phyloP scores from a whole-genome alignment of 2,797 vertebrate species.

The Sebastes variabilis region DNA sequence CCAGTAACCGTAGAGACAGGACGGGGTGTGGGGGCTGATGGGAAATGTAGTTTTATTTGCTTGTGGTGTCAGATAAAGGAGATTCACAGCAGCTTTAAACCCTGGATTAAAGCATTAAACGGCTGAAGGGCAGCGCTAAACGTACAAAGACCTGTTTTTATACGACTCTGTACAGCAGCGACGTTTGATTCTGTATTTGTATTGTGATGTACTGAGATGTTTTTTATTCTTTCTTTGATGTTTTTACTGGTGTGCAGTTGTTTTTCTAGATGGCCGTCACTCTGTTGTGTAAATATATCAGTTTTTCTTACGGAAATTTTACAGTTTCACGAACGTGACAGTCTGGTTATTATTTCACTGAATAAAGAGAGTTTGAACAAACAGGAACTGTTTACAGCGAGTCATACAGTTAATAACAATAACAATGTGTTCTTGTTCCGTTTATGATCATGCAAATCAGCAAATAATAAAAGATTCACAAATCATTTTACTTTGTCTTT shows the following conservation, averaged over 20 bases:
- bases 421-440: not conserved
- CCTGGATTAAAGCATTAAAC: not conserved
- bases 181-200: slow-evolving; percentile 2
- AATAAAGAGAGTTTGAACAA: not conserved
- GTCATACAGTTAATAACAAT: not conserved
- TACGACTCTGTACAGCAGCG: not conserved
- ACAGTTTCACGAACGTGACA: no score
- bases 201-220: not conserved
- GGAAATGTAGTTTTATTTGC: not conserved
- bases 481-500: no score
- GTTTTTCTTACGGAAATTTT: not conserved
- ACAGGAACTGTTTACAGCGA: not conserved
- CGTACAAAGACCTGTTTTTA: not conserved
- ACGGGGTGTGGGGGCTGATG: not conserved
- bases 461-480: not conserved
- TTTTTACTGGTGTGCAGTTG: not conserved
- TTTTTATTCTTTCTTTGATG: not conserved
- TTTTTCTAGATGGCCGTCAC: not conserved
- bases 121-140: not conserved
- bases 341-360: not conserved
- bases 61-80: not conserved
- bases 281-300: not conserved
- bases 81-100: no score
- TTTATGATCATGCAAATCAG: not conserved
- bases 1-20: not conserved